Evolutionary conservation across 2,797 vertebrate species (phyloP).

Genomic region (Labeo calbasu): DNA sequence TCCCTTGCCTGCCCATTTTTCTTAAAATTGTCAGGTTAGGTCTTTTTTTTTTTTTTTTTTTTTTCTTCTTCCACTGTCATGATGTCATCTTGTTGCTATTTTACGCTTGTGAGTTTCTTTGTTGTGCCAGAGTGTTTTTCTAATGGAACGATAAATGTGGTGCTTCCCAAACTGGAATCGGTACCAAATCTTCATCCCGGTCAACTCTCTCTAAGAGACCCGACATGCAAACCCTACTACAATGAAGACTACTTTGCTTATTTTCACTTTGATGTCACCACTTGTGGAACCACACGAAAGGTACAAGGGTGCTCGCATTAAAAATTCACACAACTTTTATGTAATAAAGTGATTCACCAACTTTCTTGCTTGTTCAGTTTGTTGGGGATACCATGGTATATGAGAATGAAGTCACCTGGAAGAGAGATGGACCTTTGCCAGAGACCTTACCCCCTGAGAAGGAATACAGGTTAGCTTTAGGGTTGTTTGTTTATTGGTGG

Average conservation of each 20-base stretch:
- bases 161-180: constrained; percentile 42
- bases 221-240: constrained; percentile 8
- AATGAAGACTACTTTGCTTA: constrained; percentile 18
- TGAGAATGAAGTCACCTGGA: constrained; percentile 35
- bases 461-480: neutral
- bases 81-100: neutral
- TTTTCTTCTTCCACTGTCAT: neutral
- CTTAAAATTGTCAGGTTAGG: constrained; percentile 15
- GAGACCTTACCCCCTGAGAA: neutral
- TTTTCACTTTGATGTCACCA: constrained; percentile 22
- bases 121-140: constrained; percentile 37
- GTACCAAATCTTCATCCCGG: neutral
- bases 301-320: neutral
- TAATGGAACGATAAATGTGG: constrained; percentile 27
- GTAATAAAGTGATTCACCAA: neutral
- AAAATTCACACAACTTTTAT: neutral
- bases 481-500: no score
- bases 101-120: neutral
- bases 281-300: constrained; percentile 41
- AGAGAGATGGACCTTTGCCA: neutral
- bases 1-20: constrained; percentile 26
- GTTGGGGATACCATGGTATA: constrained; percentile 27
- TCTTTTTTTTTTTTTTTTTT: no score
- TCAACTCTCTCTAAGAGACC: constrained; percentile 32
- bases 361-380: constrained; percentile 21